Evolutionary conservation across 2,113 vertebrate species (phyloP), one percentile per base, ranked within the genome.

Genomic region (Amphiprion percula): DNA sequence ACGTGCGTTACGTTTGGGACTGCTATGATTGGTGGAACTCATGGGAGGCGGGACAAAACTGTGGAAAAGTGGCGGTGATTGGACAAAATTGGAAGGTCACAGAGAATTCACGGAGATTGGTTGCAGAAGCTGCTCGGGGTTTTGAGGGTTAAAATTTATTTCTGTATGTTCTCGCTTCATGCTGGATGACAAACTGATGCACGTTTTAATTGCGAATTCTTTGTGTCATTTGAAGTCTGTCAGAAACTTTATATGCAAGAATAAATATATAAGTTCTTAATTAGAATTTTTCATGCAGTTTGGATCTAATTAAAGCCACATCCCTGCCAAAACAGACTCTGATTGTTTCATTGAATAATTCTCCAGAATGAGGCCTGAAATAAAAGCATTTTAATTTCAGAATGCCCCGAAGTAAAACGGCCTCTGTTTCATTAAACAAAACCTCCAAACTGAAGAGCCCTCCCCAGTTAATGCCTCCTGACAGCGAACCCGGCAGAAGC

Each of bases 401-500:
- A 28, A 52, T 10, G 19, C 26, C 15, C 8, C 68, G 3, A 11
- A 63, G 37, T 71, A 37, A 60, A 66, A 47, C 8, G 0, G 1
- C 14, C 44, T 49, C 11, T 19, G 1, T 47, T 11, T 67, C n/a
- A 52, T 54, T 47, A 30, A 61, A 19, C 1, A 6, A 61, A 54
- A 17, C 1, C 23, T 10, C 4, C 1, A 23, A 58, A 54, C 19
- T 11, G 54, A 47, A 80, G 76, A 47, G 68, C 55, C 64, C 71
- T 33, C 26, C 71, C 33, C 21, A 54, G 49, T 74, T 33, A 10
- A 46, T 46, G 44, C 52, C 53, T 70, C 55, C 16, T 0, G 21
- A 52, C 39, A 46, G 46, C 24, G 53, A 60, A 54, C 41, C 62
- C 41, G 44, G 19, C 53, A 56, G 74, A 58, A 56, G 24, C 56